phyloP scores from a whole-genome alignment of 2,888 invertebrate species.

The Thysanoteuthis rhombus region DNA sequence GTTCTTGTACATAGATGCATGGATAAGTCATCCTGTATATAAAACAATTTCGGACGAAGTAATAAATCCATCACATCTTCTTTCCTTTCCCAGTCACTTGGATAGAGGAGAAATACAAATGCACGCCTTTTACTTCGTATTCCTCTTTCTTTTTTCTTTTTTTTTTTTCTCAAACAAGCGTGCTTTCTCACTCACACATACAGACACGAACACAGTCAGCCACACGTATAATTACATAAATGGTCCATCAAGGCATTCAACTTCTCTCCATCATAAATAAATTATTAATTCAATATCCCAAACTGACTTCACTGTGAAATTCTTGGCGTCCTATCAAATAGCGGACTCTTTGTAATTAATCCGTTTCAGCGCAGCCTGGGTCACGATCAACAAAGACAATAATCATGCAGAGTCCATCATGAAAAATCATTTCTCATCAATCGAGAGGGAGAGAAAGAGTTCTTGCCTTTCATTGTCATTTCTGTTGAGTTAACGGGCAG shows the following conservation, averaged over 20 bases:
- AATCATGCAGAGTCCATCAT: background rate
- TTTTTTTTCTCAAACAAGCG: no score
- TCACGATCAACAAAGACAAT: background rate
- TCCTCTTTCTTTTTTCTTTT: no score
- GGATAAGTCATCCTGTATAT: no score
- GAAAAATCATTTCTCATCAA: background rate
- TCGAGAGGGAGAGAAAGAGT: background rate
- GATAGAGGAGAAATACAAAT: background rate
- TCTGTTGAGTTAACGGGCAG: slow-evolving; percentile 12
- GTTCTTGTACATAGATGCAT: no score
- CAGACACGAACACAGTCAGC: background rate
- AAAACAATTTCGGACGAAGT: no score
- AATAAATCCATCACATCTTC: no score
- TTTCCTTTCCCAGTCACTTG: no score
- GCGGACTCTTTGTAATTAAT: background rate
- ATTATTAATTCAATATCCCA: background rate
- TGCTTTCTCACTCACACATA: background rate
- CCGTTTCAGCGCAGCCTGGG: background rate
- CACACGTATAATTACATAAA: background rate
- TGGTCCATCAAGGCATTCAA: background rate
- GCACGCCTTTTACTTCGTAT: background rate
- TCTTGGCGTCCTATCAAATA: background rate
- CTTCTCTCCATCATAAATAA: background rate
- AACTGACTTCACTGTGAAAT: background rate
- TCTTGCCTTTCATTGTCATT: background rate